phyloP scores from a whole-genome alignment of 1,140 invertebrate species.

The Drosophila melanogaster region DNA sequence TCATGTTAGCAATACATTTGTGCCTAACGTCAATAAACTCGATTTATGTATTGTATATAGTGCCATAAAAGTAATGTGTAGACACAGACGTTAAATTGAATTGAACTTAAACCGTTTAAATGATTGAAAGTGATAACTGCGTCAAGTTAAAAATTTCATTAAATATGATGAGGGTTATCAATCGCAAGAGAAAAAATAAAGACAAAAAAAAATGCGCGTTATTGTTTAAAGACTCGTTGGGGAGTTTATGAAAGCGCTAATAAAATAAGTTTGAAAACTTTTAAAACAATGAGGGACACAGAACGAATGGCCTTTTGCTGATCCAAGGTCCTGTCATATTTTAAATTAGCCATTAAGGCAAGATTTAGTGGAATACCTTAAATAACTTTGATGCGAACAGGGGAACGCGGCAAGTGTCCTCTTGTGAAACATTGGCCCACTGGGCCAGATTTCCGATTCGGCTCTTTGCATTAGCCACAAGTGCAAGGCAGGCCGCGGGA shows the following conservation, averaged over 20 bases:
- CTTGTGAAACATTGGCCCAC: neutral
- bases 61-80: too few relatives aligned
- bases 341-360: conserved; percentile 7
- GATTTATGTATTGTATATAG: too few relatives aligned
- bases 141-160: neutral
- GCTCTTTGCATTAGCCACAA: conserved; percentile 69
- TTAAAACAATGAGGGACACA: neutral
- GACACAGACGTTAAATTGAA: too few relatives aligned
- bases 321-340: neutral
- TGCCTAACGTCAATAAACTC: neutral
- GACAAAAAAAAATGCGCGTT: neutral
- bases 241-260: neutral
- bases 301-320: neutral
- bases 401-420: neutral
- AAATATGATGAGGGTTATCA: neutral
- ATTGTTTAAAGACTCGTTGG: neutral
- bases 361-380: conserved; percentile 6
- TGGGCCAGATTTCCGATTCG: conserved; percentile 18
- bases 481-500: conserved; percentile 27
- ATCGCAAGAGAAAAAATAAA: neutral
- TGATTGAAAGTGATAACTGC: too few relatives aligned
- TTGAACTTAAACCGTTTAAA: too few relatives aligned
- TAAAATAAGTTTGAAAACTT: neutral
- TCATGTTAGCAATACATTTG: neutral
- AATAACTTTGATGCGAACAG: neutral